A percentile compares a stretch with the other conserved stretches of the same genome.
These are phyloP conservation scores for rat (Rattus norvegicus) DNA, from an alignment of 2,113 vertebrate genomes.

Conservation along the genomic window DNA sequence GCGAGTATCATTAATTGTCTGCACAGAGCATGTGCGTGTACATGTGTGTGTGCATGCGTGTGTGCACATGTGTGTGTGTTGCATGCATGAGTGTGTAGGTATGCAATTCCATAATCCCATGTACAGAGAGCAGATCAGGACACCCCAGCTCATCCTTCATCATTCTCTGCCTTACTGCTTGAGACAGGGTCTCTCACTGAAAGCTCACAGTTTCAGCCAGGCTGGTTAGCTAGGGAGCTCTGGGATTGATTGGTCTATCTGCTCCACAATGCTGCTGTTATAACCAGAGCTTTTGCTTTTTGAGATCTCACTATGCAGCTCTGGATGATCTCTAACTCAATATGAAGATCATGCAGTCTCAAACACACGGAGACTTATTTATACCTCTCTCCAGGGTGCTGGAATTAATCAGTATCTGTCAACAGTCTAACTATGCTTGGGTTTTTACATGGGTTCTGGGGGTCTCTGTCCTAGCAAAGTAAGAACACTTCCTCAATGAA, in stretches of 20 bases:
- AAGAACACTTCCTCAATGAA: neutral
- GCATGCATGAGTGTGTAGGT: neutral
- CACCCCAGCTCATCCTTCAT: neutral
- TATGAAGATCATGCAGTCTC: neutral
- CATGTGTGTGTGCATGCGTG: no score
- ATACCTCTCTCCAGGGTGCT: neutral
- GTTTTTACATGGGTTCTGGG: neutral
- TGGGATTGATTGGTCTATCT: no score
- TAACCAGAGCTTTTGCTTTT: neutral
- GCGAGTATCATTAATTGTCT: neutral
- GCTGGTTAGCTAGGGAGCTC: neutral
- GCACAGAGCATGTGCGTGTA: neutral
- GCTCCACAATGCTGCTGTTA: neutral
- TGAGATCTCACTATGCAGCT: neutral
- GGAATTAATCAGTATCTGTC: neutral
- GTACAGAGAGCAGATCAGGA: neutral
- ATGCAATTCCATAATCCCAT: neutral
- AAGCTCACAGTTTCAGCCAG: neutral
- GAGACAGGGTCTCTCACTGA: neutral
- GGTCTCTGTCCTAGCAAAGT: neutral
- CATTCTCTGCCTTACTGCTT: neutral
- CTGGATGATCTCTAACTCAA: neutral
- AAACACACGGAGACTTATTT: neutral
- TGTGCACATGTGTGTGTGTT: neutral
- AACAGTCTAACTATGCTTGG: neutral